phyloP scores from a whole-genome alignment of 2,888 invertebrate species.

The Drosophila paracracens region DNA sequence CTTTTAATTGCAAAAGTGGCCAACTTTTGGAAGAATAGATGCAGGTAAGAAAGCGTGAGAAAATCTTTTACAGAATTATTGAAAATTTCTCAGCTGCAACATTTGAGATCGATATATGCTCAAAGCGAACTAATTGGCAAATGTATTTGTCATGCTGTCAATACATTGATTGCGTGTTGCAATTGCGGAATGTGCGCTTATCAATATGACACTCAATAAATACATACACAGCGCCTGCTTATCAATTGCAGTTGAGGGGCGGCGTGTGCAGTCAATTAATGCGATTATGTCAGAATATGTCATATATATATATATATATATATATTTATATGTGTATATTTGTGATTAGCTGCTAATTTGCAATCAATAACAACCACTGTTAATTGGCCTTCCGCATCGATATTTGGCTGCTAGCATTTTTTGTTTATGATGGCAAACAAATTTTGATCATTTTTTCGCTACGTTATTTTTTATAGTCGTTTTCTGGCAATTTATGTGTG shows the following conservation, averaged over 20 bases:
- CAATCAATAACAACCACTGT: constrained; percentile 55
- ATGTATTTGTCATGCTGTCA: constrained; percentile 20
- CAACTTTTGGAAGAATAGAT: not conserved
- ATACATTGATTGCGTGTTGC: not conserved
- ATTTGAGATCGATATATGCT: not conserved
- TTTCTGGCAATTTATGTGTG: constrained; percentile 57
- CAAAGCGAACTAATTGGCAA: not conserved
- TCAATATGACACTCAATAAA: constrained; percentile 7
- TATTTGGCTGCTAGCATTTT: constrained; percentile 8
- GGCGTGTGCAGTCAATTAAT: constrained; percentile 9
- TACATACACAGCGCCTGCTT: not conserved
- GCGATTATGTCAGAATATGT: constrained; percentile 46
- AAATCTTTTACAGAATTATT: not conserved
- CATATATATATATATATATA: not conserved
- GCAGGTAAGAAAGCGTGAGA: not conserved
- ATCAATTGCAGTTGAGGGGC: constrained; percentile 1
- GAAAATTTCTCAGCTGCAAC: not conserved
- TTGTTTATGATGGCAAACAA: constrained; percentile 60
- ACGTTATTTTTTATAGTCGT: constrained; percentile 1
- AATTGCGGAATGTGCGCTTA: constrained; percentile 13
- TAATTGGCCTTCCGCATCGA: constrained; percentile 51
- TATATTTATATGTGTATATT: not conserved
- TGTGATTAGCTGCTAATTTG: constrained; percentile 67
- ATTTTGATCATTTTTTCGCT: constrained; percentile 22
- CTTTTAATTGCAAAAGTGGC: constrained; percentile 62